Evolutionary conservation across 2,113 vertebrate species (phyloP).

Genomic region (Zosterops japonicus): DNA sequence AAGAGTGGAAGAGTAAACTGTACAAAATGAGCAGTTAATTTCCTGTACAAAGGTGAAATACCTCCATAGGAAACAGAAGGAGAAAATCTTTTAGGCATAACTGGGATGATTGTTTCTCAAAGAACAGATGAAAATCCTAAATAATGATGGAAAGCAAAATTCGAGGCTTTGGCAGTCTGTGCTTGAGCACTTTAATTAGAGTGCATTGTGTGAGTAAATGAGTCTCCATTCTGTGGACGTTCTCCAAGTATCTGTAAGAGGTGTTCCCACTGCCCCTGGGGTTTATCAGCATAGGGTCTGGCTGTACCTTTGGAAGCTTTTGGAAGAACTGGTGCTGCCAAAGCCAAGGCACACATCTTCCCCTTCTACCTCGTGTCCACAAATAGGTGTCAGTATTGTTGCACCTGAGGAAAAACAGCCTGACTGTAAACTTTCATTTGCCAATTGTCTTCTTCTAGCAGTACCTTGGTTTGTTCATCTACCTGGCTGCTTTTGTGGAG

Average conservation of each 20-base stretch:
- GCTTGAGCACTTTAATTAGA: neutral
- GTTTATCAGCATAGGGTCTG: neutral
- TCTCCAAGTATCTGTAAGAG: neutral
- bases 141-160: neutral
- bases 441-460: neutral
- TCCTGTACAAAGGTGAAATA: neutral
- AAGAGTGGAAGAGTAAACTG: neutral
- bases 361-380: neutral
- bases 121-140: neutral
- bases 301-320: neutral
- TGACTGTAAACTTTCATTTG: neutral
- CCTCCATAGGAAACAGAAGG: neutral
- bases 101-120: neutral
- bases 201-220: accelerated
- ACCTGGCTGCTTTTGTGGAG: neutral
- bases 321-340: neutral
- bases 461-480: neutral
- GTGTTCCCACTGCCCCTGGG: neutral
- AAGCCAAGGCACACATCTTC: neutral
- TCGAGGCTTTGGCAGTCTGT: neutral
- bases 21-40: accelerated
- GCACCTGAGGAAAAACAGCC: neutral
- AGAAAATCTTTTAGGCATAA: neutral
- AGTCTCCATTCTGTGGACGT: neutral
- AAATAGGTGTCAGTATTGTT: neutral